These are phyloP conservation scores for Picathartes gymnocephalus DNA, from an alignment of 2,113 vertebrate genomes.

Conservation along the genomic window DNA sequence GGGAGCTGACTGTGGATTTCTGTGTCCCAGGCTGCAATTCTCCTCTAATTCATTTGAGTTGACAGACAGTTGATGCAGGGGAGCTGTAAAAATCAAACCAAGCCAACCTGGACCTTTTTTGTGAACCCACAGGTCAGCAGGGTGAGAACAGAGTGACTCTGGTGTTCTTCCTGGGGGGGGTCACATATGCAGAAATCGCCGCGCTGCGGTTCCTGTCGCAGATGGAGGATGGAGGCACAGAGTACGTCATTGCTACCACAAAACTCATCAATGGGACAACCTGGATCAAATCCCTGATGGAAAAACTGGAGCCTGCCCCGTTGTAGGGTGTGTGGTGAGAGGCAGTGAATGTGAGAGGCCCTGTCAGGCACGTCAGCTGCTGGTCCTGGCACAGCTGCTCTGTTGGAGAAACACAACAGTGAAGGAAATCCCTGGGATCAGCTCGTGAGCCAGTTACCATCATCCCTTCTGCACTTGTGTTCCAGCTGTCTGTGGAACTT, in stretches of 20 bases:
- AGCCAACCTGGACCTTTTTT: neutral
- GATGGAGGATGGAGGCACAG: conserved; percentile 94
- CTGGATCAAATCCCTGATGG: conserved; percentile 95
- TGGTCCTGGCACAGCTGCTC: neutral
- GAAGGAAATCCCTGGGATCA: neutral
- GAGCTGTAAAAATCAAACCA: neutral
- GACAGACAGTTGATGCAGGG: neutral
- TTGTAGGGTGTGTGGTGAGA: conserved; percentile 52
- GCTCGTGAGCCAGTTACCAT: neutral
- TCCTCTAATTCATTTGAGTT: neutral
- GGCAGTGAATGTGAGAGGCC: neutral
- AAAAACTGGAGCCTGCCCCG: conserved; percentile 80
- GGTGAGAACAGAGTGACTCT: conserved; percentile 94
- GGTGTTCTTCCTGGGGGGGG: conserved; percentile 94
- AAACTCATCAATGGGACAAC: conserved; percentile 93
- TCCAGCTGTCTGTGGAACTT: neutral
- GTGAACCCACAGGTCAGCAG: conserved; percentile 81
- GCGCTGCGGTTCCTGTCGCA: conserved; percentile 95
- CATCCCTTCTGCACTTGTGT: neutral
- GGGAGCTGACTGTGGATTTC: neutral
- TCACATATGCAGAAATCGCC: conserved; percentile 92
- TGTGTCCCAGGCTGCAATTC: too few species aligned
- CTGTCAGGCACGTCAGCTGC: neutral
- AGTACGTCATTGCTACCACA: conserved; percentile 94
- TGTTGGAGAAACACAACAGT: rapidly evolving